A percentile compares a stretch with the other conserved stretches of the same genome.
Evolutionary conservation across 1,140 invertebrate species (phyloP).

Genomic region (Lasaia peninsularis): DNA sequence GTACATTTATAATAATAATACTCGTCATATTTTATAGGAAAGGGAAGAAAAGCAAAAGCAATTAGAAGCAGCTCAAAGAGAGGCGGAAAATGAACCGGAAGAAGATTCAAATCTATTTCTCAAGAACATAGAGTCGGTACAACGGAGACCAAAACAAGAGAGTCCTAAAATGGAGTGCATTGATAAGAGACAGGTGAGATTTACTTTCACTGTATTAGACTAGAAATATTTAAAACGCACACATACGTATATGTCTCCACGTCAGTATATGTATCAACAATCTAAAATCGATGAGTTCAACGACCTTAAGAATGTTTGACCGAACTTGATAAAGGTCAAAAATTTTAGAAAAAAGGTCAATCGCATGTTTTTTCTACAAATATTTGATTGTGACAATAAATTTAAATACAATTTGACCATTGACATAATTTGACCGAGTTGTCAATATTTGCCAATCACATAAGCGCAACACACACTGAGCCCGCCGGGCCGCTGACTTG

Average conservation of each 20-base stretch:
- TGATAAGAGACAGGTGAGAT: conserved; percentile 60
- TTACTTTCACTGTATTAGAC: neutral
- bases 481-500: too few species aligned
- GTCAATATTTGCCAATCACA: conserved; percentile 5
- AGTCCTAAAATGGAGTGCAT: conserved; percentile 60
- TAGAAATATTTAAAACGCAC: too few species aligned
- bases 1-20: neutral
- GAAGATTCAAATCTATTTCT: conserved; percentile 65
- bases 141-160: conserved; percentile 59
- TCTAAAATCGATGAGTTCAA: neutral
- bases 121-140: conserved; percentile 67
- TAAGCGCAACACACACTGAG: too few species aligned
- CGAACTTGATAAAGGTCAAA: neutral
- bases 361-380: neutral
- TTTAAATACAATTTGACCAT: neutral
- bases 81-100: conserved; percentile 57
- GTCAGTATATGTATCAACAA: neutral
- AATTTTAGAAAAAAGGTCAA: neutral
- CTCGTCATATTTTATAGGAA: conserved; percentile 49
- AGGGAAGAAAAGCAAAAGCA: conserved; percentile 79
- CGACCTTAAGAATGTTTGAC: neutral
- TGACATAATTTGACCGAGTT: neutral
- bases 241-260: too few species aligned
- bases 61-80: conserved; percentile 67
- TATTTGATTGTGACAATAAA: neutral